Percentiles rank a stretch among this genome's conserved stretches.
Conservation (phyloP, 2,113 vertebrate species). For the Nanorana parkeri region DNA sequence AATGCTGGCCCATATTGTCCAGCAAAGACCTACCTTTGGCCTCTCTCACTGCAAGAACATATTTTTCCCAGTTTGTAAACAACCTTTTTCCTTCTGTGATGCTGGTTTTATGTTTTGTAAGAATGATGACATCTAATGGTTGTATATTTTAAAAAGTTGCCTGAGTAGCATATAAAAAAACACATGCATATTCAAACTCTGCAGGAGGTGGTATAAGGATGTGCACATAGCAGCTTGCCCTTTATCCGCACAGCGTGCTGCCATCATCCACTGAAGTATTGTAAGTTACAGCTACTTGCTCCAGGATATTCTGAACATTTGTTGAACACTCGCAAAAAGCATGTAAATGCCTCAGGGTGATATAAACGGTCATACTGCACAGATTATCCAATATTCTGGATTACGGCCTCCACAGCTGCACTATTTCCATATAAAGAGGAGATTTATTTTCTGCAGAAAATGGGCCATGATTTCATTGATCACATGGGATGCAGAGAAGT, state of each 20-base stretch:
- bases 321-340: not conserved
- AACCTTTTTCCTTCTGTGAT: too few species aligned
- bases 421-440: not conserved
- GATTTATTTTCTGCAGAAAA: too few species aligned
- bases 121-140: too few species aligned
- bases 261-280: constrained; percentile 67
- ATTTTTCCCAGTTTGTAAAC: too few species aligned
- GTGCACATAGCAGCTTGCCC: constrained; percentile 66
- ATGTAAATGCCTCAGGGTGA: constrained; percentile 74
- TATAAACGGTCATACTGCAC: constrained; percentile 72
- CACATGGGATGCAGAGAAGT: too few species aligned
- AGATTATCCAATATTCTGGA: constrained; percentile 81
- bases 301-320: constrained; percentile 15
- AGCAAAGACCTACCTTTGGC: too few species aligned
- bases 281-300: constrained; percentile 66
- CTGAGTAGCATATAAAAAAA: too few species aligned
- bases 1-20: too few species aligned
- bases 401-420: constrained; percentile 78
- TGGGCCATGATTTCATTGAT: too few species aligned
- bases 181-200: not conserved
- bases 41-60: too few species aligned
- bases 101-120: too few species aligned
- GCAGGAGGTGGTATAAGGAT: constrained; percentile 10
- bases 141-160: too few species aligned
- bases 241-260: constrained; percentile 75